Conservation (phyloP, 2,113 vertebrate genomes). For the Macrotis lagotis region DNA sequence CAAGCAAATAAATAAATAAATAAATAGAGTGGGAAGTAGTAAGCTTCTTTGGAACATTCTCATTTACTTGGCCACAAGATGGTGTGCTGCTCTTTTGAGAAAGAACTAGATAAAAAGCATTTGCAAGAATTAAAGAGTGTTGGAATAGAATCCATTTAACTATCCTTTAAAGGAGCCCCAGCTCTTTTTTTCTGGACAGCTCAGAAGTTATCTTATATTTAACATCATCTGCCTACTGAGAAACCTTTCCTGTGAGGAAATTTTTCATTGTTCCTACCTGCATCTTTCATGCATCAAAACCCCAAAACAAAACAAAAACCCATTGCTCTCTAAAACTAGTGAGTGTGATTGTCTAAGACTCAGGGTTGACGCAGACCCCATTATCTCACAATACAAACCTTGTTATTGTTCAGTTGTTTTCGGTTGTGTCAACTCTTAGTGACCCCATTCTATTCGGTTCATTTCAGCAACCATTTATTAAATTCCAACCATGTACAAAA, state of each 20-base stretch:
- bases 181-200: background rate
- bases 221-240: background rate
- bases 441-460: background rate
- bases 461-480: background rate
- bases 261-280: background rate
- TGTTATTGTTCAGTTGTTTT: background rate
- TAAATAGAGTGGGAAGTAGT: background rate
- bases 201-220: background rate
- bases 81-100: background rate
- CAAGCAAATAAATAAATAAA: too few relatives aligned
- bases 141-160: slow-evolving; percentile 5
- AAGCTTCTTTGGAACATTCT: background rate
- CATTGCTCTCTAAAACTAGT: background rate
- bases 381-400: background rate
- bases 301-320: too few relatives aligned
- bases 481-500: background rate
- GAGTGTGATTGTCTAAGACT: background rate
- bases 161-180: slow-evolving; percentile 9
- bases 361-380: background rate
- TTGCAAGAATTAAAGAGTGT: background rate
- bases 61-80: background rate
- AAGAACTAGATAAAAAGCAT: background rate
- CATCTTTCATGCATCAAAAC: background rate
- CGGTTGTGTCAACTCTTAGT: background rate
- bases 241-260: background rate